These are phyloP conservation scores for Chlorospingus semifuscus DNA, from an alignment of 2,797 vertebrate species.

Conservation along the genomic window DNA sequence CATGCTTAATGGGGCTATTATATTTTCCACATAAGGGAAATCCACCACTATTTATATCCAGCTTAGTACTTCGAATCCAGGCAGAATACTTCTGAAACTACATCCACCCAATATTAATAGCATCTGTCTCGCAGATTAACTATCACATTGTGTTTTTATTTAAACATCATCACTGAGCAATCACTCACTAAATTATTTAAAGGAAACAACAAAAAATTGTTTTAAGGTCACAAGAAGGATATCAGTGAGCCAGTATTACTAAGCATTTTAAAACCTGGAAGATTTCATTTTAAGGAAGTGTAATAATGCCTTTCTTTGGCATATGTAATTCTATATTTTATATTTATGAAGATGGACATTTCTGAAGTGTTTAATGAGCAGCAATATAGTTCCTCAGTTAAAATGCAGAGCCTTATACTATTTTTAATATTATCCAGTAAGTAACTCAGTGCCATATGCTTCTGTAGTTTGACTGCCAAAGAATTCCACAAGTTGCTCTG, in stretches of 20 bases:
- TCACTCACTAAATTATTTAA: constrained; percentile 62
- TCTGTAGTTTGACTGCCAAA: constrained; percentile 56
- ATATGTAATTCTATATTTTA: constrained; percentile 59
- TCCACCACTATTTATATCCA: constrained; percentile 54
- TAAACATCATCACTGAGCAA: constrained; percentile 64
- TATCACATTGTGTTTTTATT: constrained; percentile 67
- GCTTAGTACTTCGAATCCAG: constrained; percentile 39
- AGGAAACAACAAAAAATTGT: constrained; percentile 65
- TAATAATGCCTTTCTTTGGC: constrained; percentile 50
- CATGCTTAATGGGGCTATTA: constrained; percentile 36
- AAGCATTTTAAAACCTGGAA: constrained; percentile 66
- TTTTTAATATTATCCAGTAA: constrained; percentile 71
- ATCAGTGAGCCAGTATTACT: constrained; percentile 37
- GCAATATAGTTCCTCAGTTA: constrained; percentile 60
- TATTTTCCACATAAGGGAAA: constrained; percentile 56
- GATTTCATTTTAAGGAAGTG: constrained; percentile 62
- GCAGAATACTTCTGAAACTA: constrained; percentile 54
- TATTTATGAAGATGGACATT: constrained; percentile 64
- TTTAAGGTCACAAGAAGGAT: constrained; percentile 59
- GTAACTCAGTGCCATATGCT: constrained; percentile 67
- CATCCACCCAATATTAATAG: constrained; percentile 63
- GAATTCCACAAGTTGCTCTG: constrained; percentile 49
- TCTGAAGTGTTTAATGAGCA: constrained; percentile 73
- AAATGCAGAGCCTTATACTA: constrained; percentile 56
- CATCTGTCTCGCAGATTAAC: constrained; percentile 64